phyloP scores from a whole-genome alignment of 2,888 invertebrate species.

The Leptopilina drosophilae region DNA sequence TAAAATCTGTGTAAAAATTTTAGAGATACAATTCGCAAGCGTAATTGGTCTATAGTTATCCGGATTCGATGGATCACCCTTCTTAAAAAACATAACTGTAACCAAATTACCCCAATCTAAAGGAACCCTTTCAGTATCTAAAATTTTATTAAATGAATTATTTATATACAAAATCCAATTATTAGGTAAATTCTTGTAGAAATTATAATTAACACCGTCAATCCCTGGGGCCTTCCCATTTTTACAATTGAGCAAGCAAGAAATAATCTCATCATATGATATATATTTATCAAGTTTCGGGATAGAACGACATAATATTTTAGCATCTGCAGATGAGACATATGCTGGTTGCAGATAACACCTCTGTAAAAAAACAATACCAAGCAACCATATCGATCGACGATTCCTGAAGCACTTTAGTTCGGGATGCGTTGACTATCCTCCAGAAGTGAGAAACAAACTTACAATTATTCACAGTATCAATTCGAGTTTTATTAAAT shows the following conservation, averaged over 20 bases:
- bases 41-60: not conserved
- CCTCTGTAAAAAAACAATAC: no score
- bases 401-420: no score
- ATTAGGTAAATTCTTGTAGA: not conserved
- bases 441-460: not conserved
- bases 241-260: no score
- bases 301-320: no score
- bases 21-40: not conserved
- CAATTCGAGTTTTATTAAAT: no score
- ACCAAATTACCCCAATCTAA: not conserved
- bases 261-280: no score
- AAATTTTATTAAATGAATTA: slow-evolving; percentile 3
- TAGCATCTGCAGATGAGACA: no score
- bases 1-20: no score
- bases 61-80: not conserved
- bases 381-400: not conserved
- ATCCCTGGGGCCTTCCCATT: no score
- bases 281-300: no score
- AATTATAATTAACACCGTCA: not conserved
- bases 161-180: not conserved
- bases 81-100: not conserved
- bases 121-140: not conserved
- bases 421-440: not conserved
- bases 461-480: not conserved
- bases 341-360: no score